Percentiles rank a stretch among this genome's conserved stretches.
These are phyloP conservation scores for Melanerpes aurifrons DNA, from an alignment of 2,113 vertebrate species.

Conservation along the genomic window DNA sequence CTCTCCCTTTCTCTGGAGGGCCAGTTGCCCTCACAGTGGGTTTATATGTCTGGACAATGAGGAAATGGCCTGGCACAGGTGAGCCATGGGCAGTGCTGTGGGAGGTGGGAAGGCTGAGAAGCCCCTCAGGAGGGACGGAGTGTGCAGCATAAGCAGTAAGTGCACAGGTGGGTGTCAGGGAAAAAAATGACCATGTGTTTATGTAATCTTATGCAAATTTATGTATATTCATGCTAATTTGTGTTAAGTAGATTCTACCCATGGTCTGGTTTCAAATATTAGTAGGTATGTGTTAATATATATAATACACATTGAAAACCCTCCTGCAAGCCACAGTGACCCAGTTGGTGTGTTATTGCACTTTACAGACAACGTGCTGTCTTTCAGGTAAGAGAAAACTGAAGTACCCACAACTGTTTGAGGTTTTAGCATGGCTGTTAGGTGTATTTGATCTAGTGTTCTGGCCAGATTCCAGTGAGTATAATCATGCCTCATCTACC, in stretches of 20 bases:
- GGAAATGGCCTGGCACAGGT: accelerated
- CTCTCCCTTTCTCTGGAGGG: accelerated
- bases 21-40: too few species aligned
- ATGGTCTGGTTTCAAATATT: not conserved
- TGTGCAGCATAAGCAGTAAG: accelerated
- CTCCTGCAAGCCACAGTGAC: not conserved
- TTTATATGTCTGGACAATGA: accelerated
- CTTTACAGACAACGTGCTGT: accelerated
- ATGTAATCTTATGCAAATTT: not conserved
- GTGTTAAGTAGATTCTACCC: conserved; percentile 30
- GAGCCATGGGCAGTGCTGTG: accelerated
- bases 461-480: not conserved
- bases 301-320: not conserved
- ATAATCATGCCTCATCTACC: not conserved
- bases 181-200: not conserved
- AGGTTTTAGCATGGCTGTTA: not conserved
- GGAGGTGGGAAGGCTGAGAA: not conserved
- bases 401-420: not conserved
- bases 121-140: not conserved
- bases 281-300: not conserved
- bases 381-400: not conserved
- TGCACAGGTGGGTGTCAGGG: not conserved
- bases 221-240: conserved; percentile 43
- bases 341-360: accelerated
- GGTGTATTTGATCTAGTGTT: not conserved